phyloP scores from a whole-genome alignment of 2,888 invertebrate species.

The Mesorhabditis sp. region DNA sequence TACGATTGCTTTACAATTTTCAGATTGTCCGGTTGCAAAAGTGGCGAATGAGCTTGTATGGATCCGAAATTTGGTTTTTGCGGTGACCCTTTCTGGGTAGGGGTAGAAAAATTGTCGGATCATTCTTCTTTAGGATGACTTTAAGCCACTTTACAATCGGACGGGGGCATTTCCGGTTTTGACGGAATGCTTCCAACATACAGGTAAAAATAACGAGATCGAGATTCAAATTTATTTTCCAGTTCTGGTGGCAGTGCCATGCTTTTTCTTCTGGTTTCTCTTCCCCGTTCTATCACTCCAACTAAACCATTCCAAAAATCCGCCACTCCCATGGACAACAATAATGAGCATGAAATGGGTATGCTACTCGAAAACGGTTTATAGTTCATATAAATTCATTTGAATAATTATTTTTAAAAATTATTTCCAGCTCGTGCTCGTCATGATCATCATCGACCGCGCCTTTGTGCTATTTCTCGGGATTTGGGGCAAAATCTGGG shows the following conservation, averaged over 20 bases:
- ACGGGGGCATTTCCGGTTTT: slow-evolving; percentile 18
- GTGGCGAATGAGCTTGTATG: background rate
- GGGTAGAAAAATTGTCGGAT: too few species aligned
- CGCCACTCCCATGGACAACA: slow-evolving; percentile 41
- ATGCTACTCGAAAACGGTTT: background rate
- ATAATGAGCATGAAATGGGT: slow-evolving; percentile 49
- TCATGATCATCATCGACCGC: slow-evolving; percentile 30
- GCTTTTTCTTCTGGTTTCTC: slow-evolving; percentile 45
- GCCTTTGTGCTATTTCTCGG: slow-evolving; percentile 32
- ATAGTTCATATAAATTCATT: background rate
- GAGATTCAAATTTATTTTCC: slow-evolving; percentile 10
- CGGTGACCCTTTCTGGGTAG: slow-evolving; percentile 1
- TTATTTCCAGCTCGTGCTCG: slow-evolving; percentile 27
- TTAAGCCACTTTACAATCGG: slow-evolving; percentile 12
- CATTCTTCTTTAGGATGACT: slow-evolving; percentile 16
- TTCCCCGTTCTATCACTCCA: slow-evolving; percentile 45
- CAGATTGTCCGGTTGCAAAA: too few species aligned
- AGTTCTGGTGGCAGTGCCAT: slow-evolving; percentile 40
- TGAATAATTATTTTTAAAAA: background rate
- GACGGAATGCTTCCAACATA: slow-evolving; percentile 27
- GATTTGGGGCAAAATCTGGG: slow-evolving; percentile 38
- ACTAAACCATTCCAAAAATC: slow-evolving; percentile 21
- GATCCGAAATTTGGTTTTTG: background rate
- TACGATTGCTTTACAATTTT: too few species aligned
- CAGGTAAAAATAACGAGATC: slow-evolving; percentile 8